Base-by-base conservation (phyloP, 2,888 invertebrate genomes). In the Melinopterus prodromus region DNA sequence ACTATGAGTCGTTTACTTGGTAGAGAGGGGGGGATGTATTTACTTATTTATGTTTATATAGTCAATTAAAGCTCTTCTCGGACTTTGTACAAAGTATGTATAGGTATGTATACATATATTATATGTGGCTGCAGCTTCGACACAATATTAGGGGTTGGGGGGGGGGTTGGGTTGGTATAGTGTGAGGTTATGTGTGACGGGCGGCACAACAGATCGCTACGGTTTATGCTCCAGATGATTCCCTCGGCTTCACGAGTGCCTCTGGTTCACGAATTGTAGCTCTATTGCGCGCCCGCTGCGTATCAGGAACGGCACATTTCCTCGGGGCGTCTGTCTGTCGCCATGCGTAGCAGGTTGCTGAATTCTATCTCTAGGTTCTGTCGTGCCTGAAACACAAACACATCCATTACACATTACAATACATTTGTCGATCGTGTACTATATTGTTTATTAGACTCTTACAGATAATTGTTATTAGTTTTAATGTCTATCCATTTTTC, bases 361-460 rank as follows among this genome's bases (percentile, higher is more conserved):
- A 98, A 98, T 91, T 99, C 99, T 90, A 95, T 91, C 88, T 98
- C 98, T 87, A 99, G 92, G 86, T 95, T 91, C 90, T 98, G 97
- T 82, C 98, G 94, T 86, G 96, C 97, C 98, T 98, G 89, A 0
- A 89, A 89, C 78, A 82, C 77, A 82, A 79, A 74, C 14, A 70
- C 4, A 70, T 70, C 26, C 26, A 26, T 26, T 26, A 26, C n/a
- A n/a, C n/a, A n/a, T n/a, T n/a, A n/a, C n/a, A n/a, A n/a, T 26
- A 26, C 26, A 26, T 26, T 26, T 26, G 26, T 26, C 26, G 26
- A 26, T 26, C 3, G 26, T 26, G 26, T 26, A 26, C 26, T 26
- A 26, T 26, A 26, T 26, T 26, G 3, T 26, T 26, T 26, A 1
- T 70, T 69, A n/a, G 15, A 69, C 16, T 70, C n/a, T 70, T 70